These are phyloP conservation scores for Laticauda laticaudata DNA, from an alignment of 2,113 vertebrate genomes.

Conservation along the genomic window DNA sequence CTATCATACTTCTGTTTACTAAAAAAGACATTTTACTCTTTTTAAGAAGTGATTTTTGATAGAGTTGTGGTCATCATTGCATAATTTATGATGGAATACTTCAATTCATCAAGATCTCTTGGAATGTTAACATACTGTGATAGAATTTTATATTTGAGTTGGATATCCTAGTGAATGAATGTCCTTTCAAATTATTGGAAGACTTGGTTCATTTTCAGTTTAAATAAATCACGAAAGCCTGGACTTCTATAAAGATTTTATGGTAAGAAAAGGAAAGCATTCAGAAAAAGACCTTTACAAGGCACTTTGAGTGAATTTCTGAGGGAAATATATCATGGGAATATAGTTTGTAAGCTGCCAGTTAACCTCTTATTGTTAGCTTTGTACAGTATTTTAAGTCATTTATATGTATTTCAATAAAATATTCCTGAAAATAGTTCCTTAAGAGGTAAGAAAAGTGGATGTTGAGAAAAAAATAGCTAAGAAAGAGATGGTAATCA, in stretches of 20 bases:
- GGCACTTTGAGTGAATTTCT: neutral
- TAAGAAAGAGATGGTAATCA: neutral
- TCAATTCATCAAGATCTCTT: neutral
- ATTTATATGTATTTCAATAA: neutral
- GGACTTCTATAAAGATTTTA: neutral
- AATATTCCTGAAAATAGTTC: neutral
- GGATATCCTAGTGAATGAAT: neutral
- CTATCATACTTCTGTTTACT: neutral
- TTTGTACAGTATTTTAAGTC: neutral
- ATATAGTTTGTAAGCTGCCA: neutral
- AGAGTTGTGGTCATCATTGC: too few relatives aligned
- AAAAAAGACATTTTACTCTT: neutral
- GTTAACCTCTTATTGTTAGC: neutral
- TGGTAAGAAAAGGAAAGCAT: neutral
- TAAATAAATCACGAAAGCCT: neutral
- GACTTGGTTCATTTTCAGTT: neutral
- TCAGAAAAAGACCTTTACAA: neutral
- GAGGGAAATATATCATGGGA: neutral
- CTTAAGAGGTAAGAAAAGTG: neutral
- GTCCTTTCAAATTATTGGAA: neutral
- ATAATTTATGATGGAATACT: neutral
- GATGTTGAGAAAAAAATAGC: neutral
- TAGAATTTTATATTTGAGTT: neutral
- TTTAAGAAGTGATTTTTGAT: neutral
- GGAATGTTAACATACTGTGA: neutral